These are phyloP conservation scores for Athalia cordata DNA, from an alignment of 2,888 invertebrate genomes.

Conservation along the genomic window DNA sequence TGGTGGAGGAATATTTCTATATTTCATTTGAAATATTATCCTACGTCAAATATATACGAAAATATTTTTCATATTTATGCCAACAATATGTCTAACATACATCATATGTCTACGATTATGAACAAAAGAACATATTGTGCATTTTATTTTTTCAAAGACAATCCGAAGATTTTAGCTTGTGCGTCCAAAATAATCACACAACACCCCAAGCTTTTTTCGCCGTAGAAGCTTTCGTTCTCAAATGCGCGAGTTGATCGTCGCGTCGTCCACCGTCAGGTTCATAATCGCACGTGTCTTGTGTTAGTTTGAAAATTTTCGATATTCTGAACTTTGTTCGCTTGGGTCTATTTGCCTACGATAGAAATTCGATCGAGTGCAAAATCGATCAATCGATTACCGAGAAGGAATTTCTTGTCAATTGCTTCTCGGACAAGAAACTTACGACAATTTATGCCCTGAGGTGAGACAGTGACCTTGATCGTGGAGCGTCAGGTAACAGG, in stretches of 20 bases:
- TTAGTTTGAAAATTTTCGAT: not conserved
- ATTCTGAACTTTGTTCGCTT: not conserved
- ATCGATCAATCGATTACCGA: not conserved
- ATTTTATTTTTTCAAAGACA: no score
- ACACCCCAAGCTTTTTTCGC: not conserved
- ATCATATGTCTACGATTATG: no score
- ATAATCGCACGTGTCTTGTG: not conserved
- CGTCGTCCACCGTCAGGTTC: not conserved
- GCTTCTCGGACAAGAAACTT: constrained; percentile 7
- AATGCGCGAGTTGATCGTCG: not conserved
- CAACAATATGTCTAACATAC: no score
- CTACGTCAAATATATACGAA: no score
- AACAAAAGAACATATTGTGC: no score
- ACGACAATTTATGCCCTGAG: not conserved
- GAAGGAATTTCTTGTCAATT: not conserved
- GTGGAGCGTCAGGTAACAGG: constrained; percentile 35
- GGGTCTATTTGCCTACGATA: not conserved
- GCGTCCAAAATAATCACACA: no score
- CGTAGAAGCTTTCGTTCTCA: not conserved
- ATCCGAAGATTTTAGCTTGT: no score
- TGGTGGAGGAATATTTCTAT: no score
- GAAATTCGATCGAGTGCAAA: not conserved
- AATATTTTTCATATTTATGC: no score
- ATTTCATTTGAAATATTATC: no score
- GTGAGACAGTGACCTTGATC: constrained; percentile 35